These are phyloP conservation scores for Drosophila borealis DNA, from an alignment of 2,888 invertebrate species.

Conservation along the genomic window DNA sequence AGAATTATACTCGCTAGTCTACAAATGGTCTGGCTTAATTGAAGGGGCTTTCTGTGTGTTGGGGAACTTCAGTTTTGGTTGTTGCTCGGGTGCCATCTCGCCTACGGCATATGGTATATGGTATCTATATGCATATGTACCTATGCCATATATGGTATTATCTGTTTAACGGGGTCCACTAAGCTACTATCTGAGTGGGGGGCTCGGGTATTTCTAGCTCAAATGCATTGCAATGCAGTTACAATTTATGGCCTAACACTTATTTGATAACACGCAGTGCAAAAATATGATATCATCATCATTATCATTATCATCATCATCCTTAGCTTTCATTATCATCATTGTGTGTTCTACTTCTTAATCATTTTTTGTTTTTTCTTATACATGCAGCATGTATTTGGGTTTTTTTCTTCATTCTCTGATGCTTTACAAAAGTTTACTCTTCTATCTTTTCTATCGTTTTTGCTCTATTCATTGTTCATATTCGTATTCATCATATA, in stretches of 20 bases:
- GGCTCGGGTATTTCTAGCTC: slow-evolving; percentile 33
- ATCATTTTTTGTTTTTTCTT: slow-evolving; percentile 8
- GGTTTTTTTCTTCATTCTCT: slow-evolving; percentile 12
- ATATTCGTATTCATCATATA: slow-evolving; percentile 3
- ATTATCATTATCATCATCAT: slow-evolving; percentile 24
- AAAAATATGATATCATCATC: slow-evolving; percentile 64
- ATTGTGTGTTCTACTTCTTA: slow-evolving; percentile 20
- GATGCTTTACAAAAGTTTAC: slow-evolving; percentile 21
- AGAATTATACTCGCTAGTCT: slow-evolving; percentile 7
- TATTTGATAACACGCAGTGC: slow-evolving; percentile 75
- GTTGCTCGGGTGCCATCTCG: slow-evolving; percentile 21
- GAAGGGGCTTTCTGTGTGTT: not conserved
- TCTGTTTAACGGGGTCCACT: slow-evolving; percentile 24
- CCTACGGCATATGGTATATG: slow-evolving; percentile 6
- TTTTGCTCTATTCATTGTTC: slow-evolving; percentile 14
- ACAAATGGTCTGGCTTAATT: slow-evolving; percentile 14
- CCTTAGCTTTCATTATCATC: not conserved
- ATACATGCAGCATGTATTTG: not conserved
- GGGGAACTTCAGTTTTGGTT: not conserved
- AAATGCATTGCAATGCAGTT: slow-evolving; percentile 53
- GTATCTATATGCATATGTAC: not conserved
- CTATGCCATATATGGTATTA: slow-evolving; percentile 10
- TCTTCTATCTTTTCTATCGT: slow-evolving; percentile 1
- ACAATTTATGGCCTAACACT: slow-evolving; percentile 73
- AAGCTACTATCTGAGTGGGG: slow-evolving; percentile 12